Base-by-base conservation (phyloP, 2,888 invertebrate genomes). In the Magallana nippona region DNA sequence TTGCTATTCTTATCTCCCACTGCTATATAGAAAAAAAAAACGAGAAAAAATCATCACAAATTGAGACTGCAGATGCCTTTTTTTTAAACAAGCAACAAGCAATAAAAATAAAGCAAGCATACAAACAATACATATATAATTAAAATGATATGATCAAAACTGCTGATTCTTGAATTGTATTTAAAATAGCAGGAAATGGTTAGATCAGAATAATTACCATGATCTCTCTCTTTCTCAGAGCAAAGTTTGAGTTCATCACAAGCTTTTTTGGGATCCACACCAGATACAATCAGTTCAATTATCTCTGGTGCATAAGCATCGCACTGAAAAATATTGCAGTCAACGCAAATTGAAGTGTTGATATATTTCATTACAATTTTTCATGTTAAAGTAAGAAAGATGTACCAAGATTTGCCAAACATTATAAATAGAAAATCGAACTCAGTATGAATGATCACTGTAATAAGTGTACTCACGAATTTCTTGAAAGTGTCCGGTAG, bases 401-500 rank as follows among this genome's bases (percentile, higher is more conserved):
- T 15, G n/a, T n/a, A 1, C 3, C 60, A 60, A 60, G 1, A 60
- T 60, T 27, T 27, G 27, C 27, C 27, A 27, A 27, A 10, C 17
- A 60, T 60, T 2, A 60, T 60, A 15, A 60, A 17, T 17, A 60
- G n/a, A 15, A 60, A n/a, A 60, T 17, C 60, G 17, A 60, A 17
- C 60, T n/a, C 17, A 60, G n/a, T 60, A 60, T 17, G 17, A 60
- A 60, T 1, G n/a, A 60, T 8, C 15, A 60, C 15, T n/a, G 1
- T n/a, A 8, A n/a, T n/a, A 10, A 27, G 15, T 78, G 10, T 77
- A 83, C 85, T 85, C 81, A 85, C 85, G n/a, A 81, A 27, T 58
- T 82, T 81, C 44, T 80, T 77, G 15, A 85, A 44, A 56, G 79
- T n/a, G 1, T 57, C 82, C 19, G 85, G 84, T 55, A 84, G 63